A percentile compares a stretch with the other conserved stretches of the same genome.
Conservation (phyloP, 2,797 vertebrate species). For the Leptodactylus fallax region DNA sequence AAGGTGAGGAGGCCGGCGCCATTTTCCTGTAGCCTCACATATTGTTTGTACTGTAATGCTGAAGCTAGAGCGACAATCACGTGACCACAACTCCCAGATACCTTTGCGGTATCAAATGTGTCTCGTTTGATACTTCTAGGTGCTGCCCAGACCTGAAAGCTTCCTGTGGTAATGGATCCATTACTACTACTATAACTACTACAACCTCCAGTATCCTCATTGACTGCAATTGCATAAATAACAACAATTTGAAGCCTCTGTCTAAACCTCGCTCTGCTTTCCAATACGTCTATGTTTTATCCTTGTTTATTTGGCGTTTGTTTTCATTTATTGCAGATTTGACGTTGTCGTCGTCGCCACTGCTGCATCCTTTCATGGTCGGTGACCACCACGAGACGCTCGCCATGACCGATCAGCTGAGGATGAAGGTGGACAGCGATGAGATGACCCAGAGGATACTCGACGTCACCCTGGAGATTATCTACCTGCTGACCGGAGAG, state of each 20-base stretch:
- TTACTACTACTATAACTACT: not conserved
- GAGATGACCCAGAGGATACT: not conserved
- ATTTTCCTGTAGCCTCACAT: not conserved
- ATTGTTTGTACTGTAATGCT: too few relatives aligned
- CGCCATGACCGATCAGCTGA: not conserved
- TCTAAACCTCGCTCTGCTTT: too few relatives aligned
- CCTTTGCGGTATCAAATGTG: not conserved
- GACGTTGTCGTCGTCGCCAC: not conserved
- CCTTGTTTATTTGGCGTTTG: not conserved
- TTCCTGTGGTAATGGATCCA: not conserved
- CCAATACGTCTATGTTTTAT: rapidly evolving
- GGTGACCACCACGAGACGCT: not conserved
- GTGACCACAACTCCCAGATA: not conserved
- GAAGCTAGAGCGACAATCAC: not conserved
- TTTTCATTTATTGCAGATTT: not conserved
- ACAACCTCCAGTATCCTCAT: not conserved
- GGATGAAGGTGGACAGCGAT: not conserved
- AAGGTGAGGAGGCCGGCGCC: not conserved
- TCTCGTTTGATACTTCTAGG: not conserved
- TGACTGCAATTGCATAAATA: too few relatives aligned
- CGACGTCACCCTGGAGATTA: not conserved
- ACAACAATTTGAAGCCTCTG: too few relatives aligned
- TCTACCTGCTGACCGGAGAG: constrained; percentile 21
- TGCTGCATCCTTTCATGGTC: not conserved
- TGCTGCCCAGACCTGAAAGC: not conserved